Evolutionary conservation across 2,888 invertebrate species (phyloP), one percentile per base, ranked within the genome.

Genomic region (Hydrotaea cyrtoneurina): DNA sequence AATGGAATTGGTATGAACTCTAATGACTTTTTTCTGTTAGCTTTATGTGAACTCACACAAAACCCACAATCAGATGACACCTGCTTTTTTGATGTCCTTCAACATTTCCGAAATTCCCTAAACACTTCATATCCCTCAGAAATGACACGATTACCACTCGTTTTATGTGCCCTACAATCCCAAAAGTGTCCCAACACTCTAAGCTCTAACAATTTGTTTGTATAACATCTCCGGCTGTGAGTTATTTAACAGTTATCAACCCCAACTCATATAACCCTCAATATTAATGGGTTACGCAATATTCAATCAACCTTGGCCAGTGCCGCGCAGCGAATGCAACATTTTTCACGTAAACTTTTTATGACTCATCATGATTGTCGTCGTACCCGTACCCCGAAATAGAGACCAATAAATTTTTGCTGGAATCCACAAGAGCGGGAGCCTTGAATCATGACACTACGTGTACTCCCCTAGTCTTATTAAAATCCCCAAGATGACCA

Each of bases 291-390:
- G 50, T 78, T 46, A 62, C 53, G 36, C n/a, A 74, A 79, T 66
- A 82, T 82, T 85, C 55, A 85, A 79, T 82, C 73, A 79, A 79
- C n/a, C 85, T 46, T 82, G 19, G 15, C n/a, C 2, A 5, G 19
- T 43, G 8, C 21, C 15, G 3, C 43, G 43, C 17, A 66, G 13
- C 43, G 43, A 66, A 66, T 43, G 66, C 74, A 72, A 79, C 57
- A 77, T 59, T 77, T 82, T 74, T 19, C 77, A 82, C 82, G 79
- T 85, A 75, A 53, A 50, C 72, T 43, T 74, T 83, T 82, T 85
- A 82, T 79, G 85, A 85, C 79, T 85, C 85, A 85, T 85, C 85
- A 85, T 39, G 46, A 19, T 66, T 82, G 53, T 85, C 31, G 73
- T 79, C 3, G n/a, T n/a, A n/a, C n/a, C n/a, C n/a, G n/a, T n/a